Evolutionary conservation across 2,888 invertebrate species (phyloP).

Genomic region (Bedellia somnulentella): DNA sequence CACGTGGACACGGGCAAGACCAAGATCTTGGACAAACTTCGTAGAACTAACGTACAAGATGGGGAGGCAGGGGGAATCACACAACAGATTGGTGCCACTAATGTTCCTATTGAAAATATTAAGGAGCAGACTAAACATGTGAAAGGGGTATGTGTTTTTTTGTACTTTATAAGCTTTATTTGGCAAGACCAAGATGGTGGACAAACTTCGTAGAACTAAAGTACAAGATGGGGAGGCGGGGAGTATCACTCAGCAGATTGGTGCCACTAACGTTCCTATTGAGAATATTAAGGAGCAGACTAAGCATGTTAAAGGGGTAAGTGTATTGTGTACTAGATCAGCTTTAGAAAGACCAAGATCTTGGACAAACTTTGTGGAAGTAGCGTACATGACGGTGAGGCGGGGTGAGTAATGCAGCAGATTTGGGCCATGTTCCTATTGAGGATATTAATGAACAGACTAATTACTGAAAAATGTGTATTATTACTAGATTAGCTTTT

Average conservation of each 20-base stretch:
- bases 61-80: conserved; percentile 99
- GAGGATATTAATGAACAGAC: too few species aligned
- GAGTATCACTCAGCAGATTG: conserved; percentile 99
- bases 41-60: conserved; percentile 89
- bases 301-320: conserved; percentile 87
- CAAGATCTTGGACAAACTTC: conserved; percentile 94
- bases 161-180: neutral
- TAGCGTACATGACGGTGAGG: too few species aligned
- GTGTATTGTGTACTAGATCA: too few species aligned
- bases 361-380: too few species aligned
- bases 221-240: conserved; percentile 97
- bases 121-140: conserved; percentile 93
- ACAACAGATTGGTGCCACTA: conserved; percentile 99
- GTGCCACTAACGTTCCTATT: conserved; percentile 97
- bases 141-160: conserved; percentile 40
- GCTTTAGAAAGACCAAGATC: too few species aligned
- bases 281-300: conserved; percentile 94
- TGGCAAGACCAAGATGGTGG: conserved; percentile 98
- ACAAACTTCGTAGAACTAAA: conserved; percentile 87
- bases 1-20: conserved; percentile 99
- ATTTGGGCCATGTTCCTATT: too few species aligned
- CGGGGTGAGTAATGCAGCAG: too few species aligned
- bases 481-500: too few species aligned
- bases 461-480: too few species aligned
- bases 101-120: conserved; percentile 95